Base-by-base conservation (phyloP, 2,797 vertebrate genomes). In the Naso thynnoides region DNA sequence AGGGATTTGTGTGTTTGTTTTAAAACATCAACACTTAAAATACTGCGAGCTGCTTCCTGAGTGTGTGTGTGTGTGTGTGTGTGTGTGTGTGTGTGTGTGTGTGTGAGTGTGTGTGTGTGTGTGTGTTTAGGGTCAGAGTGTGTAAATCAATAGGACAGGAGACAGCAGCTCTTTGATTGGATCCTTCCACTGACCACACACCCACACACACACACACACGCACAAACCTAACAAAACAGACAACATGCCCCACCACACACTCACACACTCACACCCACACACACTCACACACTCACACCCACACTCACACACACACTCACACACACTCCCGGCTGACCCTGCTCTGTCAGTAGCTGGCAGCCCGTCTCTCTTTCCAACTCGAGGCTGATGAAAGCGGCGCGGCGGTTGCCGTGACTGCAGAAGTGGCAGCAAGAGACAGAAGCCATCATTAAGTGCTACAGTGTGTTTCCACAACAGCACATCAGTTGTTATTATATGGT, bases 381-480 rank as follows among this genome's bases (percentile, higher is more conserved):
- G 7, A 1, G 36, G 65, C 45, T 31, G 88, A 73, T 83, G 86
- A 87, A 54, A 86, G 75, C 67, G 5, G 26, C 0, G 42, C 75
- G 56, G 24, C 36, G 8, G 61, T 71, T 73, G 71, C 31, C 41
- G 63, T 70, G 71, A 60, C 80, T 29, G 70, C 55, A 44, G 69
- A 29, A 13, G 26, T 45, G 57, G 50, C 56, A 33, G 75, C 18
- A 19, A 47, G 64, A 15, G 6, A 50, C 47, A 60, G 47, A 50
- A 61, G 65, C 59, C 48, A 2, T 63, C 73, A 53, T 79, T 64
- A 65, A 79, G 70, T 15, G 42, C 71, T 60, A 3, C 63, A 29
- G 63, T 38, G 64, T 86, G 85, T 89, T 87, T 87, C 66, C 76
- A 86, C 80, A 89, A 88, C 86, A 88, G 27, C 64, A 48, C 18